phyloP scores from a whole-genome alignment of 2,888 invertebrate genomes.

The Caenorhabditis wallacei region DNA sequence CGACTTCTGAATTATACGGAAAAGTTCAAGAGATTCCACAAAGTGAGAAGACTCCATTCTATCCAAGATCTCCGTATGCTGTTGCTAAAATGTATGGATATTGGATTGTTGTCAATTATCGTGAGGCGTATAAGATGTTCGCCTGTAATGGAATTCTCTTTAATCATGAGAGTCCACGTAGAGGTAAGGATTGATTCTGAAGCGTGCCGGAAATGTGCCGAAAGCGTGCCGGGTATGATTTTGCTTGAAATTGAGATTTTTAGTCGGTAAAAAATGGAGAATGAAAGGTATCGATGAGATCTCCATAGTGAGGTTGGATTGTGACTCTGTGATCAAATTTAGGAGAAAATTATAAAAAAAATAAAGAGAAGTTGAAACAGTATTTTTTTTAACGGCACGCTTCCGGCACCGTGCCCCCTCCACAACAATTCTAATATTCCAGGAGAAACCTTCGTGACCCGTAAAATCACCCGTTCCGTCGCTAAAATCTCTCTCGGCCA shows the following conservation, averaged over 20 bases:
- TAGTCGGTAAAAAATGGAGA: no score
- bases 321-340: no score
- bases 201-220: no score
- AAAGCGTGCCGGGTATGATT: not conserved
- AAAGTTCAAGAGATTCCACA: constrained; percentile 95
- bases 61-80: constrained; percentile 96
- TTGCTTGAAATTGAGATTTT: not conserved
- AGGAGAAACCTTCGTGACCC: constrained; percentile 97
- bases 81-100: constrained; percentile 96
- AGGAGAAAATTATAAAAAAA: no score
- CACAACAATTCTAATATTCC: no score
- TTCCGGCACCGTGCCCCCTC: no score
- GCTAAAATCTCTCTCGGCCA: constrained; percentile 95
- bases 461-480: constrained; percentile 97
- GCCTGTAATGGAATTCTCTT: constrained; percentile 97
- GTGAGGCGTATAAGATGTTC: constrained; percentile 96
- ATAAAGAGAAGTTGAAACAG: no score
- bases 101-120: constrained; percentile 96
- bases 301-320: no score
- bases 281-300: no score
- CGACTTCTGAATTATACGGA: constrained; percentile 95
- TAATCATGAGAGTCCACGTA: constrained; percentile 95
- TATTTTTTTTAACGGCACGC: no score
- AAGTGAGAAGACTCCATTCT: constrained; percentile 95
- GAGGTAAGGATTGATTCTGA: constrained; percentile 85